These are phyloP conservation scores for Chromobotia macracanthus DNA, from an alignment of 2,797 vertebrate species.

Conservation along the genomic window DNA sequence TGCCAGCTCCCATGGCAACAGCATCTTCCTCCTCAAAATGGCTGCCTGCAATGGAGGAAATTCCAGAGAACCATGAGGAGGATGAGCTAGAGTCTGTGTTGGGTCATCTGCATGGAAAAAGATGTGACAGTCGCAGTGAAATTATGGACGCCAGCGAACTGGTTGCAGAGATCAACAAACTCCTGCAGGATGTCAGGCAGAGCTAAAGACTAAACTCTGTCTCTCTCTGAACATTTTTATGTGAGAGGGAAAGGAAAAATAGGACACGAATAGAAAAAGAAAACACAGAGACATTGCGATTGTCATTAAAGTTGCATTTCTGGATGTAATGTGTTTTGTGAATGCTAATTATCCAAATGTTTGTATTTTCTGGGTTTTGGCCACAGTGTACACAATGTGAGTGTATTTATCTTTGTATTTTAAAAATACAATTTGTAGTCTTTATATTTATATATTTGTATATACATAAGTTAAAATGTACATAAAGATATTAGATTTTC, in stretches of 20 bases:
- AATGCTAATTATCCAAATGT: slow-evolving; percentile 97
- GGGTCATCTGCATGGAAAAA: slow-evolving; percentile 84
- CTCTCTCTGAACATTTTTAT: slow-evolving; percentile 64
- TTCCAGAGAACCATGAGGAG: slow-evolving; percentile 96
- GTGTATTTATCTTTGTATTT: slow-evolving; percentile 99
- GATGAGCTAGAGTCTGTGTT: slow-evolving; percentile 96
- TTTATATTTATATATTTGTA: slow-evolving; percentile 92
- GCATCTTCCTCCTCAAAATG: slow-evolving; percentile 84
- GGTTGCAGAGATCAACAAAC: slow-evolving; percentile 97
- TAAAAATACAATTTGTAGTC: slow-evolving; percentile 98
- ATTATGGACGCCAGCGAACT: slow-evolving; percentile 98
- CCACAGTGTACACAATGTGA: slow-evolving; percentile 95
- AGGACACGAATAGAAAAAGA: slow-evolving; percentile 45
- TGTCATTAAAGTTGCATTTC: slow-evolving; percentile 92
- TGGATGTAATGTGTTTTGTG: slow-evolving; percentile 96
- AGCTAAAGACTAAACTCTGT: slow-evolving; percentile 74
- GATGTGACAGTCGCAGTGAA: slow-evolving; percentile 91
- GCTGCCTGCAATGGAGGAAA: slow-evolving; percentile 99
- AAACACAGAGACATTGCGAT: slow-evolving; percentile 76
- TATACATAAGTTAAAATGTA: slow-evolving; percentile 77
- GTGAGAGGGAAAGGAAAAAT: slow-evolving; percentile 61
- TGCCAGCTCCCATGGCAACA: slow-evolving; percentile 64
- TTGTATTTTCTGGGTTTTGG: slow-evolving; percentile 89
- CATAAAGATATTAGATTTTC: slow-evolving; percentile 88
- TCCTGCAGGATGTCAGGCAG: slow-evolving; percentile 95